Conservation (phyloP, 1,140 invertebrate genomes). For the Dufourea novaeangliae region DNA sequence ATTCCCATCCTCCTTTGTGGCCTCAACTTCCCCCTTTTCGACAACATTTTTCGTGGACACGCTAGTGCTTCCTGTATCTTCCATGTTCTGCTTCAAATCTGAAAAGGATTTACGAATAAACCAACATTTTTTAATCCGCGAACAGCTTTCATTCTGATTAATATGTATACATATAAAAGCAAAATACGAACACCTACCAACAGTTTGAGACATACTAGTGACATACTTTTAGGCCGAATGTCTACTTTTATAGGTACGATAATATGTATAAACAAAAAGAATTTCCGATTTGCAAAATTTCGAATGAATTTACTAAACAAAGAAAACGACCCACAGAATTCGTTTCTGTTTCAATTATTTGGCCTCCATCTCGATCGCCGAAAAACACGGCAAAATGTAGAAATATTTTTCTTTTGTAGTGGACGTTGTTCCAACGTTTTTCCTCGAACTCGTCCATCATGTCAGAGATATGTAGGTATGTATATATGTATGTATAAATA, state of each 20-base stretch:
- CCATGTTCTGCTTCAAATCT: conserved; percentile 73
- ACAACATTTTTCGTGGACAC: conserved; percentile 74
- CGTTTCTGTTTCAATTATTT: not conserved
- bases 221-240: too few relatives aligned
- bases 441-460: not conserved
- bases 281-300: not conserved
- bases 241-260: too few relatives aligned
- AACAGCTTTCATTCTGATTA: too few relatives aligned
- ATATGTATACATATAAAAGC: too few relatives aligned
- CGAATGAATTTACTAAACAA: not conserved
- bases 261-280: not conserved
- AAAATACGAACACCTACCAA: not conserved
- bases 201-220: not conserved
- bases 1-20: conserved; percentile 81
- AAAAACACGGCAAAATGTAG: not conserved
- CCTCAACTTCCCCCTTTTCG: conserved; percentile 83
- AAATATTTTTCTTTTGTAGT: not conserved
- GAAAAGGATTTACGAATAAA: not conserved
- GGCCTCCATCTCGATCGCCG: not conserved
- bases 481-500: too few relatives aligned
- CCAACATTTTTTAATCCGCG: not conserved
- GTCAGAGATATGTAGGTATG: conserved; percentile 20
- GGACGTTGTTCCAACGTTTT: not conserved
- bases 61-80: conserved; percentile 67
- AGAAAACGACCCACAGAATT: too few relatives aligned